phyloP scores from a whole-genome alignment of 2,888 invertebrate species.

The Tetragonisca angustula region DNA sequence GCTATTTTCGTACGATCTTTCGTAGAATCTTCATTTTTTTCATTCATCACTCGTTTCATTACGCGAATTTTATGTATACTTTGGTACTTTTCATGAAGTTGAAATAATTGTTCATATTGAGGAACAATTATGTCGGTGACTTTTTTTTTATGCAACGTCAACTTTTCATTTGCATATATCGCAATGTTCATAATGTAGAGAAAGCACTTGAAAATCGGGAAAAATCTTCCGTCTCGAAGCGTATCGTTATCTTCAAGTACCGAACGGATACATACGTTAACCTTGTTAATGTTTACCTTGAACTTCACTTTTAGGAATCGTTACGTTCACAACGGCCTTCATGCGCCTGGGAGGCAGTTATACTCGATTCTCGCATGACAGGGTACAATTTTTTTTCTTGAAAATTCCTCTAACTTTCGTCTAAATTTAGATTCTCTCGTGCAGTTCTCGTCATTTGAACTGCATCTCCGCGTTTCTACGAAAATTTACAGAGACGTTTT shows the following conservation, averaged over 20 bases:
- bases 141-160: background rate
- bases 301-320: slow-evolving; percentile 38
- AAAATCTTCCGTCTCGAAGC: background rate
- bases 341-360: background rate
- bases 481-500: background rate
- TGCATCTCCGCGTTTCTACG: background rate
- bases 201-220: background rate
- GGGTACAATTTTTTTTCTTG: background rate
- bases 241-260: background rate
- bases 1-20: no score
- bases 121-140: background rate
- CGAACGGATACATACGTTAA: slow-evolving; percentile 39
- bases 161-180: background rate
- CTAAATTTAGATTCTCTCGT: background rate
- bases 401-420: background rate
- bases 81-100: background rate
- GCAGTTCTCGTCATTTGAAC: background rate
- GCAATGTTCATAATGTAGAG: background rate
- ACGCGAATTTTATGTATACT: background rate
- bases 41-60: background rate
- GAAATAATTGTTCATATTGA: background rate
- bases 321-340: slow-evolving; percentile 21
- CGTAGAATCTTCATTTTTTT: background rate
- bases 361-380: slow-evolving; percentile 8
- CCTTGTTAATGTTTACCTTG: slow-evolving; percentile 51